phyloP scores from a whole-genome alignment of 2,888 invertebrate species.

The Caenorhabditis zanzibari region DNA sequence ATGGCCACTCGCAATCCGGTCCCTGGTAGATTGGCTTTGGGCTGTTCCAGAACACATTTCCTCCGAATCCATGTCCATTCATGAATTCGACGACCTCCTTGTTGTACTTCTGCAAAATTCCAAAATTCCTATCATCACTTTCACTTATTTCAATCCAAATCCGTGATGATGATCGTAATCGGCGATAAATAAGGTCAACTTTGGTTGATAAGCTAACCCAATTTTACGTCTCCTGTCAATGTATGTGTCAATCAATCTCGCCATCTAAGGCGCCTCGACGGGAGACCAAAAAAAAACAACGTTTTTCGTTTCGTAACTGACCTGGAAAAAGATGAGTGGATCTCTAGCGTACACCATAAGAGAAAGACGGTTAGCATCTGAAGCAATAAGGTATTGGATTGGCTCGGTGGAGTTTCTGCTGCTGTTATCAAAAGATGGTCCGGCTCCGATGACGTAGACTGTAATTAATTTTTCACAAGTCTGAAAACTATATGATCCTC shows the following conservation, averaged over 20 bases:
- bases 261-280: conserved; percentile 2
- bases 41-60: conserved; percentile 84
- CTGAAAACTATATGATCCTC: background rate
- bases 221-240: conserved; percentile 41
- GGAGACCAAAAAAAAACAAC: conserved; percentile 10
- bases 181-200: conserved; percentile 53
- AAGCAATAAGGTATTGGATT: conserved; percentile 82
- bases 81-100: conserved; percentile 82
- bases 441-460: conserved; percentile 83
- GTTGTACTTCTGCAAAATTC: conserved; percentile 80
- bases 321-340: conserved; percentile 82
- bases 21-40: conserved; percentile 84
- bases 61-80: conserved; percentile 83
- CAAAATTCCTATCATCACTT: conserved; percentile 44
- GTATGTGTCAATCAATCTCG: conserved; percentile 47
- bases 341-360: conserved; percentile 83
- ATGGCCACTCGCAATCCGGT: conserved; percentile 84
- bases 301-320: conserved; percentile 40
- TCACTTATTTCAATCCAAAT: conserved; percentile 24
- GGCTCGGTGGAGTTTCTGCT: conserved; percentile 78
- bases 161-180: conserved; percentile 29
- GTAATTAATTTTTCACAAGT: conserved; percentile 55
- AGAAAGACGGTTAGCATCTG: conserved; percentile 83
- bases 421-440: conserved; percentile 82
- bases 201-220: conserved; percentile 64